Conservation (phyloP, 2,113 vertebrate genomes). For the Tragelaphus strepsiceros region DNA sequence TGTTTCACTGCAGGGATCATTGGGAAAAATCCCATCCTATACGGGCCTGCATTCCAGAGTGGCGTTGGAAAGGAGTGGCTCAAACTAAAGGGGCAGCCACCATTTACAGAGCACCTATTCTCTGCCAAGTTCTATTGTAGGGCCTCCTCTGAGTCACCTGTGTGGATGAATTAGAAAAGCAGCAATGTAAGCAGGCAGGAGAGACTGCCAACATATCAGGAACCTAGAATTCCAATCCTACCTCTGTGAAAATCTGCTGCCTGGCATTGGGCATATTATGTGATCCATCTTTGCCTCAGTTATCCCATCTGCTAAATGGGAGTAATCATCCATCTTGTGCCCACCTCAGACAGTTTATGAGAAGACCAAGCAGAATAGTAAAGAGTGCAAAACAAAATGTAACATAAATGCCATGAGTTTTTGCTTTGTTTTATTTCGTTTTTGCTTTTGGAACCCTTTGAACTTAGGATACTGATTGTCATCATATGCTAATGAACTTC, state of each 20-base stretch:
- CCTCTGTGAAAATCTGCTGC: not conserved
- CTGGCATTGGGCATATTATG: not conserved
- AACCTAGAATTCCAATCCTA: not conserved
- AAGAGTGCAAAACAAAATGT: not conserved
- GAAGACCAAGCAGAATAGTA: not conserved
- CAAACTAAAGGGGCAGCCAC: not conserved
- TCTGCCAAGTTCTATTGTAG: not conserved
- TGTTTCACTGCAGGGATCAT: not conserved
- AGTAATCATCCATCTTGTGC: not conserved
- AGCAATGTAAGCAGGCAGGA: not conserved
- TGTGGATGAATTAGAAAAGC: not conserved
- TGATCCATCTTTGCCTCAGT: not conserved
- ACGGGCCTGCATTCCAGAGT: not conserved
- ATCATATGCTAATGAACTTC: not conserved
- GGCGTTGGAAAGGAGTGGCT: not conserved
- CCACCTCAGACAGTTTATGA: not conserved
- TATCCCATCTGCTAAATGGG: not conserved
- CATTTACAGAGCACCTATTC: not conserved
- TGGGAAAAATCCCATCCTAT: not conserved
- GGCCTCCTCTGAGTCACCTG: not conserved
- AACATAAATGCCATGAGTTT: not conserved
- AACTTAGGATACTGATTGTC: not conserved
- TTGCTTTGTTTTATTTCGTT: not conserved
- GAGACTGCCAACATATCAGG: not conserved
- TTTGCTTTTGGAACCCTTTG: conserved; percentile 8